These are phyloP conservation scores for Dendrolimus kikuchii DNA, from an alignment of 1,140 invertebrate species.

Conservation along the genomic window DNA sequence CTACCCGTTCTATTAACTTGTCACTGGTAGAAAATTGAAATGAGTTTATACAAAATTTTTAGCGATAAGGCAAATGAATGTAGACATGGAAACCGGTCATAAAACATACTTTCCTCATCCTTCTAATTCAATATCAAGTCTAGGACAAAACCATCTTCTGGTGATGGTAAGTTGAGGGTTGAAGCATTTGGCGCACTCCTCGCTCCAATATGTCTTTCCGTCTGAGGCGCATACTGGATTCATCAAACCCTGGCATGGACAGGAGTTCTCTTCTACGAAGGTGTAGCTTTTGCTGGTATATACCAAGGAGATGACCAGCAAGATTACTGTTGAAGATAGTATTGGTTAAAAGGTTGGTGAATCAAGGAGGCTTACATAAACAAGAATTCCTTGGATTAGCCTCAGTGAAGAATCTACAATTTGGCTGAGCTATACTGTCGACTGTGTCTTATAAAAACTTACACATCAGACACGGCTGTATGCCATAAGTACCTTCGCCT, in stretches of 20 bases:
- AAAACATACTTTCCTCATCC: conserved; percentile 2
- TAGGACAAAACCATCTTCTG: conserved; percentile 12
- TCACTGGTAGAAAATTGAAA: too few relatives aligned
- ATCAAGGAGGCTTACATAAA: background rate
- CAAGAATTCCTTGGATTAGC: too few relatives aligned
- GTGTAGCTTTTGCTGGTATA: background rate
- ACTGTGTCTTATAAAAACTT: too few relatives aligned
- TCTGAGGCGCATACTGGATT: conserved; percentile 20
- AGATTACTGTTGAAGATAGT: background rate
- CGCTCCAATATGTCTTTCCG: conserved; percentile 18
- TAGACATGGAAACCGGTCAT: background rate
- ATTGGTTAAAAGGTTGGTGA: background rate
- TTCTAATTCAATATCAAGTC: conserved; percentile 9
- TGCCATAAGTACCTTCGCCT: too few relatives aligned
- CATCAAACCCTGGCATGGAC: conserved; percentile 7
- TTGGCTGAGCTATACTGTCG: too few relatives aligned
- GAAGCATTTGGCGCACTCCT: conserved; percentile 14
- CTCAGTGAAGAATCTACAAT: too few relatives aligned
- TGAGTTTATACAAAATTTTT: too few relatives aligned
- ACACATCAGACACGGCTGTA: too few relatives aligned
- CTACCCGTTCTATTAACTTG: too few relatives aligned
- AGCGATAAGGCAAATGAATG: too few relatives aligned
- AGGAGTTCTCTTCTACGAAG: conserved; percentile 4
- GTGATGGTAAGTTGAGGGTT: conserved; percentile 25
- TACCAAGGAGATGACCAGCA: too few relatives aligned